Percentiles rank a stretch among this genome's conserved stretches.
These are phyloP conservation scores for Andrena fulva DNA, from an alignment of 2,888 invertebrate genomes.

Conservation along the genomic window DNA sequence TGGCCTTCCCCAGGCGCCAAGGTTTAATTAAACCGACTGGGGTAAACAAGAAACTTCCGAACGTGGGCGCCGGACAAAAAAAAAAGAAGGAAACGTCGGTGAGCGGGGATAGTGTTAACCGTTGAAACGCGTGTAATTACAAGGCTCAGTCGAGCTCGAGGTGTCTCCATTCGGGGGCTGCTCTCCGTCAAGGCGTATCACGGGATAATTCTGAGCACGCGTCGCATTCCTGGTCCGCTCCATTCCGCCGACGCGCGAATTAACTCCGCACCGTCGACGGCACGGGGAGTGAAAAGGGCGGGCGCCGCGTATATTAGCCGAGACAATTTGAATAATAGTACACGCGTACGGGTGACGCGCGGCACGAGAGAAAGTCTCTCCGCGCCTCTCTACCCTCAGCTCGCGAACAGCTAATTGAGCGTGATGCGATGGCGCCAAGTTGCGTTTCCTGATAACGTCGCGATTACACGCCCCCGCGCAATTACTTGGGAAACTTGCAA, in stretches of 20 bases:
- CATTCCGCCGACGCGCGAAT: constrained; percentile 40
- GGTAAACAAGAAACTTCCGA: constrained; percentile 30
- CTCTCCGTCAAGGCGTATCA: constrained; percentile 23
- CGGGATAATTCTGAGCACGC: constrained; percentile 45
- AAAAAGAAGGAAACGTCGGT: neutral
- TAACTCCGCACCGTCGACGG: constrained; percentile 35
- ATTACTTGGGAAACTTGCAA: constrained; percentile 38
- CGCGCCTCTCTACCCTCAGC: neutral
- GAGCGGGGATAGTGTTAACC: constrained; percentile 3
- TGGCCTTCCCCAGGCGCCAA: neutral
- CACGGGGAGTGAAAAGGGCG: neutral
- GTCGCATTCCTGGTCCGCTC: constrained; percentile 26
- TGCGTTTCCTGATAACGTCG: constrained; percentile 13
- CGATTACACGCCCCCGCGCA: constrained; percentile 25
- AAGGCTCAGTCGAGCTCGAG: neutral
- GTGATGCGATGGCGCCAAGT: constrained; percentile 19
- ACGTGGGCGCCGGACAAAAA: neutral
- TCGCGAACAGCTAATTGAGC: constrained; percentile 44
- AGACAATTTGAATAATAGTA: constrained; percentile 55
- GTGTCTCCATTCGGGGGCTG: neutral
- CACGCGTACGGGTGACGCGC: constrained; percentile 7
- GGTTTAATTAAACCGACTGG: constrained; percentile 37
- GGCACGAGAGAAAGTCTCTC: neutral
- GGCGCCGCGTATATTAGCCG: neutral
- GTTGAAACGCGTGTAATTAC: constrained; percentile 39